Evolutionary conservation across 2,113 vertebrate species (phyloP), one percentile per base, ranked within the genome.

Genomic region (Cyanoderma ruficeps): DNA sequence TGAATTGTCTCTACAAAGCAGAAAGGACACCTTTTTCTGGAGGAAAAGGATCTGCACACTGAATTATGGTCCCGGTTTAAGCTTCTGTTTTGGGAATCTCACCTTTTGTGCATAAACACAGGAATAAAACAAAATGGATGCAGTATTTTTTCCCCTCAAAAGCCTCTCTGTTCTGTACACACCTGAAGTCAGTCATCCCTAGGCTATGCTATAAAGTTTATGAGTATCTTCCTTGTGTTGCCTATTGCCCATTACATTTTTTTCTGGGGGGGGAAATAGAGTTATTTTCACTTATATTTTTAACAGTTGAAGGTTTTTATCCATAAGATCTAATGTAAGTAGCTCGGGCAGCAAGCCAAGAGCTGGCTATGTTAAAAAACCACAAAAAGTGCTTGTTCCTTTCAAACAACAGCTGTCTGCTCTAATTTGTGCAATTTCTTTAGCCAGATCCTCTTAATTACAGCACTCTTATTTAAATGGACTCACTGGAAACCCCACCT

Each of bases 361-460:
- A 76, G 27, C 47, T 87, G n/a, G 28, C n/a, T 78, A 78, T 72
- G 89, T 74, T 70, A 28, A 77, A 68, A 61, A 92, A 55, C 11
- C 71, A 49, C 56, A 70, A 5, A 5, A 57, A 69, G 17, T 41
- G 35, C 57, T 90, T 91, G n/a, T 68, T 44, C 60, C 84, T 97
- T 97, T 88, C 81, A 91, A 41, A 57, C 69, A 89, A 93, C 75
- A 94, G 87, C 69, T 96, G 84, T 78, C 81, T 80, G 53, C 69
- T 82, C 76, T 93, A 63, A 96, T 93, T 96, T 83, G 60, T 47
- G 82, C 50, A 68, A 93, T 93, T 93, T 96, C 86, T 74, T 94
- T 75, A 85, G 69, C 91, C 90, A 91, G 84, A 84, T 83, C 63
- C 65, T 94, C 91, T 95, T 93, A 95, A 93, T 87, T 88, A 83